phyloP scores from a whole-genome alignment of 1,140 invertebrate species.

The Batillaria attramentaria region DNA sequence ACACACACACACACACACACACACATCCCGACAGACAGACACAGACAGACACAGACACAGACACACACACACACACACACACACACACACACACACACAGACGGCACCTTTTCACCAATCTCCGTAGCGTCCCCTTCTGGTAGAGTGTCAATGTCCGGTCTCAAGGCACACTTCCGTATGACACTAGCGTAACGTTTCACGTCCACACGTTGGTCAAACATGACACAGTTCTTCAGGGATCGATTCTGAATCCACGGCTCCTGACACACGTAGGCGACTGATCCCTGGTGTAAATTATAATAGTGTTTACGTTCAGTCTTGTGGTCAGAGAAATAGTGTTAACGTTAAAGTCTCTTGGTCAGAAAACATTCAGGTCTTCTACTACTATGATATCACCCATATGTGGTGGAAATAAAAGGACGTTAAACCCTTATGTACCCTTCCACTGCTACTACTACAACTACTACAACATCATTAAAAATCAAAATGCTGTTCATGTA shows the following conservation, averaged over 20 bases:
- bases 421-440: background rate
- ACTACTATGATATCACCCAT: too few species aligned
- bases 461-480: too few species aligned
- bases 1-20: background rate
- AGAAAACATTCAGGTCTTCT: too few species aligned
- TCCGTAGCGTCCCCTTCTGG: constrained; percentile 79
- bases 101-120: constrained; percentile 64
- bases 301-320: background rate
- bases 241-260: constrained; percentile 88
- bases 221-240: constrained; percentile 85
- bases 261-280: constrained; percentile 83
- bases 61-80: constrained; percentile 2
- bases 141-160: constrained; percentile 80
- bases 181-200: constrained; percentile 70
- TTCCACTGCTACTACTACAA: too few species aligned
- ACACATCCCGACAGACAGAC: background rate
- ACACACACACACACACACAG: background rate
- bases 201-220: constrained; percentile 77
- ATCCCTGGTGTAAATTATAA: constrained; percentile 66
- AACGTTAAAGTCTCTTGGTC: background rate
- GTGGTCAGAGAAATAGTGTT: background rate
- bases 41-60: background rate
- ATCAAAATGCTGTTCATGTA: too few species aligned
- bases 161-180: constrained; percentile 75
- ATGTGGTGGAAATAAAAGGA: too few species aligned